phyloP scores from a whole-genome alignment of 2,113 vertebrate species.

The Neotoma lepida region DNA sequence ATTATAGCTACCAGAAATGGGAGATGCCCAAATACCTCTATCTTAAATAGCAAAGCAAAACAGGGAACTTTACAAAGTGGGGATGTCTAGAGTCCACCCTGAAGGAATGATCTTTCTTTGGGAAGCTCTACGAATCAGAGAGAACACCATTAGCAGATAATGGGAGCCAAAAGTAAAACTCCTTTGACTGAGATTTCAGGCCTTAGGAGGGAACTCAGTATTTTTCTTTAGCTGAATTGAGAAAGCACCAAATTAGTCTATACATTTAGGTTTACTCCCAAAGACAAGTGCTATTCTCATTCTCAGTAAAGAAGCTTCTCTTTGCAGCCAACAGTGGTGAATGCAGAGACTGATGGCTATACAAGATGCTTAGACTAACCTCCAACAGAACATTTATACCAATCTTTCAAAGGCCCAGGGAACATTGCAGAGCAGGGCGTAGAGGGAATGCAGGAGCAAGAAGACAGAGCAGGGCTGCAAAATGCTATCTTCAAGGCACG shows the following conservation, averaged over 20 bases:
- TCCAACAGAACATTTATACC: not conserved
- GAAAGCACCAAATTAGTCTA: not conserved
- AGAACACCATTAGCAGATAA: not conserved
- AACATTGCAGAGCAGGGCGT: not conserved
- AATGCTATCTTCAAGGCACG: not conserved
- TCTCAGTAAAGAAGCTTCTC: not conserved
- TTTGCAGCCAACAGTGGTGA: not conserved
- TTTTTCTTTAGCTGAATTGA: not conserved
- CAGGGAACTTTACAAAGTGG: not conserved
- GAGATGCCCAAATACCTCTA: not conserved
- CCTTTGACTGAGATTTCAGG: not conserved
- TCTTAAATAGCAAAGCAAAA: not conserved
- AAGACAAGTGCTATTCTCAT: not conserved
- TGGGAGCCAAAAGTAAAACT: not conserved
- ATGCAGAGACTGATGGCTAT: not conserved
- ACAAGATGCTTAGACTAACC: not conserved
- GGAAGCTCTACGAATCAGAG: not conserved
- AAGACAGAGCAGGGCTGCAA: not conserved
- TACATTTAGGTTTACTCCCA: not conserved
- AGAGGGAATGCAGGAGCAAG: not conserved
- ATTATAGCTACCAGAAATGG: not conserved
- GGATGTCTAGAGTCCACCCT: not conserved
- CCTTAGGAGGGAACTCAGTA: not conserved
- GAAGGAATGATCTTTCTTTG: not conserved
- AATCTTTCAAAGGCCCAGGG: not conserved